Evolutionary conservation across 2,888 invertebrate genomes (phyloP).

Genomic region (Synanthedon andrenaeformis): DNA sequence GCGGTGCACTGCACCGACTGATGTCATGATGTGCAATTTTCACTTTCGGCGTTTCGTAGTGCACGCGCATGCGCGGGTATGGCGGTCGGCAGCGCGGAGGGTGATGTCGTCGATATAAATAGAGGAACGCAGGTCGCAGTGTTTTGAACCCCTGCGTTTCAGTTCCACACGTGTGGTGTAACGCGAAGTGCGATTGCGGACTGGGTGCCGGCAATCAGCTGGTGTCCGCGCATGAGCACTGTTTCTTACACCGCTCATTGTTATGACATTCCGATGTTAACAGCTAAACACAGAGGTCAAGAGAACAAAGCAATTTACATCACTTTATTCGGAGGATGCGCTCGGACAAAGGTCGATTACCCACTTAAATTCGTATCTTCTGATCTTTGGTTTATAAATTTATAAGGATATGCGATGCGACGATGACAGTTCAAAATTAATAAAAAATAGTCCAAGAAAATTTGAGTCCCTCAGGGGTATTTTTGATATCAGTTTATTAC

Average conservation of each 20-base stretch:
- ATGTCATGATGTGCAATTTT: conserved; percentile 60
- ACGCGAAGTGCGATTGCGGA: conserved; percentile 10
- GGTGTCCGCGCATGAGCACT: conserved; percentile 33
- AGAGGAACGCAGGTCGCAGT: conserved; percentile 32
- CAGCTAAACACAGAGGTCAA: neutral
- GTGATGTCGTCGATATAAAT: conserved; percentile 55
- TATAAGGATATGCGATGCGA: no score
- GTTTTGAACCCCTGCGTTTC: conserved; percentile 14
- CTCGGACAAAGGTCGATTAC: no score
- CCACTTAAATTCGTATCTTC: neutral
- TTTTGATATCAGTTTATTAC: no score
- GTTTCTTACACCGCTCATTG: conserved; percentile 39
- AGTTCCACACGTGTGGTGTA: conserved; percentile 10
- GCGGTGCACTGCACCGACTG: conserved; percentile 26
- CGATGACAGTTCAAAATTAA: no score
- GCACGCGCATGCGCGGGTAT: conserved; percentile 50
- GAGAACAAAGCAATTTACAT: neutral
- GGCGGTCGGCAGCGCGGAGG: conserved; percentile 25
- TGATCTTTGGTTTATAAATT: no score
- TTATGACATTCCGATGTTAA: conserved; percentile 17
- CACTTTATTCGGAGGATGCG: no score
- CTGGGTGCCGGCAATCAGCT: conserved; percentile 4
- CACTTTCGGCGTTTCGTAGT: conserved; percentile 50
- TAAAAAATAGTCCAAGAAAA: no score
- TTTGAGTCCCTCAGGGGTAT: no score